Percentiles rank a stretch among this genome's conserved stretches.
These are phyloP conservation scores for Brachypalpus laphriformis DNA, from an alignment of 2,888 invertebrate species.

Conservation along the genomic window DNA sequence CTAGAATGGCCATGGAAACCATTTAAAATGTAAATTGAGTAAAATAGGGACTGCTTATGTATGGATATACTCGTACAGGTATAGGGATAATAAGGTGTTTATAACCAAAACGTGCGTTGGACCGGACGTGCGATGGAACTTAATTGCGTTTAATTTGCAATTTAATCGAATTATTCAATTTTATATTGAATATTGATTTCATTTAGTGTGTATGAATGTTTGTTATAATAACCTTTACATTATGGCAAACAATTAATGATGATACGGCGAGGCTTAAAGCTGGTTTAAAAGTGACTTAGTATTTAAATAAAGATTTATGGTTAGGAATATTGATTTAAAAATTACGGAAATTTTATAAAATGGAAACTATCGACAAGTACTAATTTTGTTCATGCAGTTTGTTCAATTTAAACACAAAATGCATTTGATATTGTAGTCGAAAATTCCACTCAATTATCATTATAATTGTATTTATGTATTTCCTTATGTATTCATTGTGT, in stretches of 20 bases:
- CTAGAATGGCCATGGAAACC: constrained; percentile 8
- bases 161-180: constrained; percentile 21
- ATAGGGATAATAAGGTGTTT: constrained; percentile 17
- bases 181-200: background rate
- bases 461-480: too few species aligned
- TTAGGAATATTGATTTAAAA: background rate
- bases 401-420: too few species aligned
- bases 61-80: background rate
- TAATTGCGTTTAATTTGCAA: constrained; percentile 30
- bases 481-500: too few species aligned
- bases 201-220: background rate
- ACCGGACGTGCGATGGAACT: constrained; percentile 3
- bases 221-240: background rate
- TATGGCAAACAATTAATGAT: background rate
- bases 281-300: background rate
- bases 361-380: background rate
- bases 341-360: background rate
- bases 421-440: too few species aligned
- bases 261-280: background rate
- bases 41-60: background rate
- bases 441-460: too few species aligned
- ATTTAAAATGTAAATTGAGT: constrained; percentile 58
- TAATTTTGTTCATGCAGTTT: too few species aligned
- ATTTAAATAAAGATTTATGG: background rate
- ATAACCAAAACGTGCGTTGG: background rate